These are phyloP conservation scores for Thera obeliscata DNA, from an alignment of 2,888 invertebrate genomes.

Conservation along the genomic window DNA sequence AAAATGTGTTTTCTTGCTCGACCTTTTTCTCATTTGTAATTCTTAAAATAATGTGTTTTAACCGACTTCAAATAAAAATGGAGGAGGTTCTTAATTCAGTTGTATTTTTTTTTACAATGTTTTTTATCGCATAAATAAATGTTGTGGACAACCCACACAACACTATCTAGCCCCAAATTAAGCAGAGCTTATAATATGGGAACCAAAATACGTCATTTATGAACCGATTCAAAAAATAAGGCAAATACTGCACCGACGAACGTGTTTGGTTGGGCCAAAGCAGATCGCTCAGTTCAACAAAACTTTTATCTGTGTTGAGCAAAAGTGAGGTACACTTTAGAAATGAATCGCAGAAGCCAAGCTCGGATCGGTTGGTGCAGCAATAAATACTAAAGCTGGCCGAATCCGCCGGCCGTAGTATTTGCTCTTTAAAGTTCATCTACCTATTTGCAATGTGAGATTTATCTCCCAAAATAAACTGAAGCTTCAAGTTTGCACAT, in stretches of 20 bases:
- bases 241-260: background rate
- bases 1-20: too few relatives aligned
- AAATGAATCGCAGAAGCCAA: constrained; percentile 54
- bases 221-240: too few relatives aligned
- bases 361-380: constrained; percentile 51
- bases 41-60: too few relatives aligned
- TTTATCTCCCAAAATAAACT: constrained; percentile 53
- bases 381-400: constrained; percentile 52
- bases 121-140: too few relatives aligned
- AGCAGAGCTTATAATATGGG: too few relatives aligned
- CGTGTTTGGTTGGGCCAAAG: background rate
- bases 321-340: constrained; percentile 50
- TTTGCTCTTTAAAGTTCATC: constrained; percentile 53
- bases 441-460: constrained; percentile 49
- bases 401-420: constrained; percentile 50
- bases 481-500: constrained; percentile 43
- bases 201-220: too few relatives aligned
- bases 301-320: constrained; percentile 40
- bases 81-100: too few relatives aligned
- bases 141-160: too few relatives aligned
- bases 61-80: too few relatives aligned
- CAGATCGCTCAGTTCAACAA: constrained; percentile 35
- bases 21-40: too few relatives aligned
- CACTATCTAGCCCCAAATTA: too few relatives aligned
- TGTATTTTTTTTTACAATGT: too few relatives aligned